These are phyloP conservation scores for Diachasmimorpha longicaudata DNA, from an alignment of 1,140 invertebrate species.

Conservation along the genomic window DNA sequence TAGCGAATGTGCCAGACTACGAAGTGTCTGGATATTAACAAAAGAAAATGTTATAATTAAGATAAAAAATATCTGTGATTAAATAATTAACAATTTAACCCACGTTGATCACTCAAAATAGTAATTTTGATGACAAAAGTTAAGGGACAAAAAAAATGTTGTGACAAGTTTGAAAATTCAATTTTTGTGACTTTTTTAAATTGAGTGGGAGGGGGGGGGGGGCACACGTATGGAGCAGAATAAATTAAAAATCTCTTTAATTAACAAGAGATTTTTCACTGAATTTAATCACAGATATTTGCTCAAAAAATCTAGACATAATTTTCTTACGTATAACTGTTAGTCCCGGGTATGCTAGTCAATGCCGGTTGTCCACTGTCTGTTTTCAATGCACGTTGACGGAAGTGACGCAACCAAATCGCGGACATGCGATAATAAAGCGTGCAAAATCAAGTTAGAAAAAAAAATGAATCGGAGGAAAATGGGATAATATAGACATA, in stretches of 20 bases:
- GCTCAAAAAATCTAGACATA: not conserved
- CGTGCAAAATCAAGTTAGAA: slow-evolving; percentile 21
- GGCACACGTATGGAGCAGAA: too few relatives aligned
- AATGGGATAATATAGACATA: too few relatives aligned
- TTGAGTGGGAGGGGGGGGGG: too few relatives aligned
- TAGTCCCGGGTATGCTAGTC: slow-evolving; percentile 19
- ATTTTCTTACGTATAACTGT: slow-evolving; percentile 29
- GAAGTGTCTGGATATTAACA: not conserved
- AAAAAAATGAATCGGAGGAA: slow-evolving; percentile 9
- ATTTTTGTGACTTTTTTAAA: too few relatives aligned
- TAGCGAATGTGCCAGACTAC: slow-evolving; percentile 9
- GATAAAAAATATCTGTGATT: not conserved
- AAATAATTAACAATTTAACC: not conserved
- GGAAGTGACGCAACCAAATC: slow-evolving; percentile 20
- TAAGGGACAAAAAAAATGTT: too few relatives aligned
- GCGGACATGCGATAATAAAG: slow-evolving; percentile 28
- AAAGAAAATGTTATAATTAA: not conserved
- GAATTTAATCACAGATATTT: slow-evolving; percentile 5
- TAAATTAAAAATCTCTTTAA: too few relatives aligned
- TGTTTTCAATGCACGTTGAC: slow-evolving; percentile 27
- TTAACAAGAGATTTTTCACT: not conserved
- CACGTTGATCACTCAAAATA: too few relatives aligned
- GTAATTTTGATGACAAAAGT: too few relatives aligned
- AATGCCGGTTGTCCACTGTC: slow-evolving; percentile 31
- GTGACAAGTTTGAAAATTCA: too few relatives aligned